Percentiles rank a stretch among this genome's conserved stretches.
phyloP scores from a whole-genome alignment of 1,140 invertebrate genomes.

The Fopius arisanus region DNA sequence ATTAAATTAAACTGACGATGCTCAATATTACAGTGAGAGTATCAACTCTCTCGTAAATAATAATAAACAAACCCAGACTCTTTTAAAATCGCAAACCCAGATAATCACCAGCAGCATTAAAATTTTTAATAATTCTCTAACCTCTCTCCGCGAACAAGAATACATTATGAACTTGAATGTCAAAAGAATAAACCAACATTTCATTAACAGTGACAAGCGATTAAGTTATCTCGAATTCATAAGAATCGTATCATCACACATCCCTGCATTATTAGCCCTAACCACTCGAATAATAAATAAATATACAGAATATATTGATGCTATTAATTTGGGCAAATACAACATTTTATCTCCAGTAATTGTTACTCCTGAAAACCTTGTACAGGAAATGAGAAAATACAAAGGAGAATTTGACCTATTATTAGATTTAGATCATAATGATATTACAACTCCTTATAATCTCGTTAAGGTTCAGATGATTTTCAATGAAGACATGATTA shows the following conservation, averaged over 20 bases:
- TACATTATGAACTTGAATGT: constrained; percentile 30
- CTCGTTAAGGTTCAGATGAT: background rate
- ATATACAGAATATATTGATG: constrained; percentile 39
- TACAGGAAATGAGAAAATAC: constrained; percentile 41
- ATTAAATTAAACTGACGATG: constrained; percentile 48
- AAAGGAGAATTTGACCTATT: constrained; percentile 31
- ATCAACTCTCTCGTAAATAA: constrained; percentile 36
- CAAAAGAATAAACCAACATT: constrained; percentile 33
- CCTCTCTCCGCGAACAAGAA: constrained; percentile 34
- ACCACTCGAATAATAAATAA: constrained; percentile 40
- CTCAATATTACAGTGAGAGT: constrained; percentile 40
- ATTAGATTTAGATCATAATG: background rate
- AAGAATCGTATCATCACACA: background rate
- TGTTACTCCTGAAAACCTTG: constrained; percentile 39
- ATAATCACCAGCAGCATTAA: constrained; percentile 33
- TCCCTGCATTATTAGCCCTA: constrained; percentile 27
- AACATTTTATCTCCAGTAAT: constrained; percentile 45
- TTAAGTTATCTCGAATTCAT: background rate
- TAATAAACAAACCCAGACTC: constrained; percentile 35
- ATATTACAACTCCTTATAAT: background rate
- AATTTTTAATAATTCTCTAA: constrained; percentile 34
- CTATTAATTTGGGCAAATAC: constrained; percentile 45
- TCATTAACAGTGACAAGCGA: background rate
- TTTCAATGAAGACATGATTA: background rate
- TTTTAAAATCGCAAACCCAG: constrained; percentile 36